Conservation (phyloP, 2,113 vertebrate genomes). For the Chaenogobius annularis region DNA sequence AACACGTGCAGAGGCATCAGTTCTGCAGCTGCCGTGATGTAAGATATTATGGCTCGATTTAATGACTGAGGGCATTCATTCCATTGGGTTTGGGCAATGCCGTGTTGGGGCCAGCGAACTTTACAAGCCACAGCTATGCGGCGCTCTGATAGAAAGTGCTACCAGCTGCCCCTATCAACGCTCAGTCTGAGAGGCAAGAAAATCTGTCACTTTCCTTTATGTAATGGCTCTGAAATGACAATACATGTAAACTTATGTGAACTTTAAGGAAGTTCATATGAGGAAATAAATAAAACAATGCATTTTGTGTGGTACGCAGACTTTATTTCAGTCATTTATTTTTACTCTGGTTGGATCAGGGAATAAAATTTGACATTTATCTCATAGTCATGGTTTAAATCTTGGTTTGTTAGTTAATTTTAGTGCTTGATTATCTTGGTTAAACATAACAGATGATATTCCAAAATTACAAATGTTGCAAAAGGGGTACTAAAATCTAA, state of each 20-base stretch:
- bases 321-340: too few species aligned
- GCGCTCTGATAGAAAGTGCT: constrained; percentile 17
- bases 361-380: too few species aligned
- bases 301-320: too few species aligned
- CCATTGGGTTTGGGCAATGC: constrained; percentile 28
- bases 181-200: neutral
- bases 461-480: too few species aligned
- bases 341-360: too few species aligned
- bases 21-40: constrained; percentile 25
- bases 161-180: constrained; percentile 60
- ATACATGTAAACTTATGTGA: neutral
- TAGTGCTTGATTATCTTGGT: neutral
- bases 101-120: constrained; percentile 4
- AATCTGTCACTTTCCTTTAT: neutral
- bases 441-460: neutral
- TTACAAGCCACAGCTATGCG: constrained; percentile 9
- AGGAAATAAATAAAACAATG: neutral
- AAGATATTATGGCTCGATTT: constrained; percentile 14
- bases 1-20: constrained; percentile 14
- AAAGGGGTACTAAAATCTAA: neutral
- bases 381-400: too few species aligned
- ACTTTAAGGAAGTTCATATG: neutral
- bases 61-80: constrained; percentile 30
- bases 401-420: neutral
- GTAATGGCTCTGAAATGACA: neutral